These are phyloP conservation scores for Pachliopta kotzebuea DNA, from an alignment of 2,888 invertebrate species.

Conservation along the genomic window DNA sequence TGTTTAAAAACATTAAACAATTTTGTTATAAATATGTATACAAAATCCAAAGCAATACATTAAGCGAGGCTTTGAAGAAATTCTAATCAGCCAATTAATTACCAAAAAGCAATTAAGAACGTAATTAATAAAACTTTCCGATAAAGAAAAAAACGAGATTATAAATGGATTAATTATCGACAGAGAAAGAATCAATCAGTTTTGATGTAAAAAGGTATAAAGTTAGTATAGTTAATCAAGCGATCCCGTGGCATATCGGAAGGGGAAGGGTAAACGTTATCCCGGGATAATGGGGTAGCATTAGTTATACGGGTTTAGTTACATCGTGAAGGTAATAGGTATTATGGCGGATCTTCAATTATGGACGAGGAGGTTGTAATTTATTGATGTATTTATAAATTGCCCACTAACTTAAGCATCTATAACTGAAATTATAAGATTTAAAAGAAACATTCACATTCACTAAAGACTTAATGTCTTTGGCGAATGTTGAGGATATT, in stretches of 20 bases:
- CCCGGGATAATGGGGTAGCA: slow-evolving; percentile 43
- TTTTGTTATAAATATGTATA: too few relatives aligned
- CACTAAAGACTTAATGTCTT: too few relatives aligned
- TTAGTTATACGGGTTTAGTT: slow-evolving; percentile 46
- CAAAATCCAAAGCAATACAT: background rate
- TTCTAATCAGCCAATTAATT: slow-evolving; percentile 12
- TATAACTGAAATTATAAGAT: background rate
- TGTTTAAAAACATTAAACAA: too few relatives aligned
- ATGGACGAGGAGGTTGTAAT: slow-evolving; percentile 22
- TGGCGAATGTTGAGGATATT: too few relatives aligned
- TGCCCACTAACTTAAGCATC: background rate
- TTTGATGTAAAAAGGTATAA: slow-evolving; percentile 17
- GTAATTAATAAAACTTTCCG: slow-evolving; percentile 13
- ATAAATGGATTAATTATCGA: slow-evolving; percentile 11
- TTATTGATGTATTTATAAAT: slow-evolving; percentile 15
- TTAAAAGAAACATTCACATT: too few relatives aligned
- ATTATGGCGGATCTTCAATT: slow-evolving; percentile 28
- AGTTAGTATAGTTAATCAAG: slow-evolving; percentile 16
- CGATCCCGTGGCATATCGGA: slow-evolving; percentile 32
- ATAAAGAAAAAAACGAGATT: slow-evolving; percentile 5
- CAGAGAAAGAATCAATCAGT: slow-evolving; percentile 12
- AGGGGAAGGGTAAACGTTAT: slow-evolving; percentile 45
- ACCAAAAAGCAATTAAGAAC: slow-evolving; percentile 6
- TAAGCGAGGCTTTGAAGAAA: background rate
- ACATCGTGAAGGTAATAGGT: slow-evolving; percentile 30